Base-by-base conservation (phyloP, 2,888 invertebrate species). In the Drosophila dives region DNA sequence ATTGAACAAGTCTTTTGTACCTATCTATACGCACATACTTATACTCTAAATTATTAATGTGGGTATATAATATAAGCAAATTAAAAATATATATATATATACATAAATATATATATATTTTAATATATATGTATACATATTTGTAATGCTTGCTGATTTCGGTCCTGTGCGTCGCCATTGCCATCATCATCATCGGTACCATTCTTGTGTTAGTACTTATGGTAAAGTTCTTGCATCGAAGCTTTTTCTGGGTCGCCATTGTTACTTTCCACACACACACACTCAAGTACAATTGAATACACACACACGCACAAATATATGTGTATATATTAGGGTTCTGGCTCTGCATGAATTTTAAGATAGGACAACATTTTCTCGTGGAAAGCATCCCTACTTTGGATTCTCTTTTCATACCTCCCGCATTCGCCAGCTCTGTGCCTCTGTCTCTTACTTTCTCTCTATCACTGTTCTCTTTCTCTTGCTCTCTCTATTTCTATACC, bases 131-230 rank as follows among this genome's bases (percentile, higher is more conserved):
- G 15, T 20, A 42, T 26, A 8, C 34, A 29, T 17, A 11, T 26
- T 12, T 42, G 8, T 38, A 8, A 17, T 38, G 38, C 38, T 17
- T 64, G 58, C 53, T 77, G 61, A 32, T 62, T 40, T 40, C 26
- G 64, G 54, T 66, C 38, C 61, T 68, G 50, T 64, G 51, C 70
- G 76, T 64, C 45, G 7, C 20, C 20, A 69, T 67, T 73, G 66
- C 72, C 84, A 77, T 69, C 75, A 77, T 72, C 83, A 70, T 42
- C 45, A 23, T 45, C 45, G 32, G 50, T 33, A 69, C 64, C 72
- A 71, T 77, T 81, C 80, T 78, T 79, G 66, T 81, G 61, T 83
- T 75, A 81, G 75, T 81, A 81, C 85, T 85, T 83, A 77, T 84
- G 81, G 71, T 77, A 67, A 75, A 80, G 72, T 77, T 77, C 74